A percentile compares a stretch with the other conserved stretches of the same genome.
Conservation (phyloP, 2,797 vertebrate genomes). For the Alauda arvensis region DNA sequence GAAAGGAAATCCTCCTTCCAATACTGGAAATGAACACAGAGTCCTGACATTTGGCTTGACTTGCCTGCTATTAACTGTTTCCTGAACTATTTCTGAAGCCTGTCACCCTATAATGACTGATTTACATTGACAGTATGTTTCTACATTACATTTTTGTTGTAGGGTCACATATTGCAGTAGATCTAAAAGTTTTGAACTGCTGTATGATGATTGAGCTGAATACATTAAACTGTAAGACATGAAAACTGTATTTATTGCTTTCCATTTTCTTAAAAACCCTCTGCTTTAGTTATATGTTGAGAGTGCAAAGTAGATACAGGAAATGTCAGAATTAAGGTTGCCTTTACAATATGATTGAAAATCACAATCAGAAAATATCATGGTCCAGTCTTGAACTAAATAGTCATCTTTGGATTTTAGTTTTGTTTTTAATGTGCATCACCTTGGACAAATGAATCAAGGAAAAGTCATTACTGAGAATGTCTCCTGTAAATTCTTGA, state of each 20-base stretch:
- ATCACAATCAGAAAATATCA: not conserved
- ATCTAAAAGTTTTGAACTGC: not conserved
- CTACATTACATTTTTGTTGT: not conserved
- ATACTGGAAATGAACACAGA: not conserved
- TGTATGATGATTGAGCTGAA: not conserved
- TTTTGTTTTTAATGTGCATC: not conserved
- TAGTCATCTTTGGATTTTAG: not conserved
- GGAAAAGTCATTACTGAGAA: not conserved
- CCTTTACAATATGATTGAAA: not conserved
- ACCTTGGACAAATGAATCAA: not conserved
- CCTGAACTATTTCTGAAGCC: not conserved
- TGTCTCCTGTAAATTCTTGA: not conserved
- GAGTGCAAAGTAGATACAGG: slow-evolving; percentile 1
- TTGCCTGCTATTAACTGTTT: not conserved
- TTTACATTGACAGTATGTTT: not conserved
- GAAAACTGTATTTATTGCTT: not conserved
- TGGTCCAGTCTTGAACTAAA: not conserved
- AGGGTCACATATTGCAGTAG: not conserved
- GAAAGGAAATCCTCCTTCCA: not conserved
- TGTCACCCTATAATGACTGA: not conserved
- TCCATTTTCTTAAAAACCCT: not conserved
- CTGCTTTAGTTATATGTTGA: not conserved
- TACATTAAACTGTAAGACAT: not conserved
- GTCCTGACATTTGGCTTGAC: not conserved
- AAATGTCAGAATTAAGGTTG: slow-evolving; percentile 59